Percentiles rank a stretch among this genome's conserved stretches.
phyloP scores from a whole-genome alignment of 2,888 invertebrate genomes.

The Elmis aenea region DNA sequence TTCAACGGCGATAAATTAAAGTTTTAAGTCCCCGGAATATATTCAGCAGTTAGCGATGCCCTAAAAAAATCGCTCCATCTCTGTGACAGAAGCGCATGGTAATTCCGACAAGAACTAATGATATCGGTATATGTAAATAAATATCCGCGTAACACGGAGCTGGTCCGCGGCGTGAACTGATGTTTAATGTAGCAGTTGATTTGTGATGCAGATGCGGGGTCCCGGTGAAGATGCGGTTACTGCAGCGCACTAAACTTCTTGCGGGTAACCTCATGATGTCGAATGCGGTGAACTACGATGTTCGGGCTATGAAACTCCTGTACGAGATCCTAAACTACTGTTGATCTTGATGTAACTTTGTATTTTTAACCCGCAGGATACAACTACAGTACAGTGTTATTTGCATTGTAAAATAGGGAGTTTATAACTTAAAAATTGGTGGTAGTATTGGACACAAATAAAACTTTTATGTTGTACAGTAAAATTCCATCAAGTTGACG shows the following conservation, averaged over 20 bases:
- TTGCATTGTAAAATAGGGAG: too few relatives aligned
- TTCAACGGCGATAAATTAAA: too few relatives aligned
- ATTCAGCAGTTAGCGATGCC: constrained; percentile 18
- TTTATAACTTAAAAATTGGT: too few relatives aligned
- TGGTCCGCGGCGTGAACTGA: constrained; percentile 37
- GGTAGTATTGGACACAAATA: too few relatives aligned
- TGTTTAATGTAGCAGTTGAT: constrained; percentile 41
- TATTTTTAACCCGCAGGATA: too few relatives aligned
- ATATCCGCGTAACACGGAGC: constrained; percentile 37
- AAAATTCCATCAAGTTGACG: too few relatives aligned
- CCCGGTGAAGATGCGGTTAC: constrained; percentile 25
- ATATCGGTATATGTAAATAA: constrained; percentile 39
- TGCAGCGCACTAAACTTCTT: constrained; percentile 25
- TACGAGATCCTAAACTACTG: constrained; percentile 11
- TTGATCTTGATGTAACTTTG: constrained; percentile 7
- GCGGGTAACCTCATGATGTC: constrained; percentile 22
- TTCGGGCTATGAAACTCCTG: constrained; percentile 18
- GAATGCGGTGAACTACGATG: constrained; percentile 17
- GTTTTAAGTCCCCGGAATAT: too few relatives aligned
- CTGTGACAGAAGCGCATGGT: constrained; percentile 29
- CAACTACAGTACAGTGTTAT: too few relatives aligned
- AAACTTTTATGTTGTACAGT: too few relatives aligned
- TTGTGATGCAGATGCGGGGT: constrained; percentile 35
- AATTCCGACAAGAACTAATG: constrained; percentile 40
- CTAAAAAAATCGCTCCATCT: constrained; percentile 25